phyloP scores from a whole-genome alignment of 2,113 vertebrate species.

The Lophotis ruficrista region DNA sequence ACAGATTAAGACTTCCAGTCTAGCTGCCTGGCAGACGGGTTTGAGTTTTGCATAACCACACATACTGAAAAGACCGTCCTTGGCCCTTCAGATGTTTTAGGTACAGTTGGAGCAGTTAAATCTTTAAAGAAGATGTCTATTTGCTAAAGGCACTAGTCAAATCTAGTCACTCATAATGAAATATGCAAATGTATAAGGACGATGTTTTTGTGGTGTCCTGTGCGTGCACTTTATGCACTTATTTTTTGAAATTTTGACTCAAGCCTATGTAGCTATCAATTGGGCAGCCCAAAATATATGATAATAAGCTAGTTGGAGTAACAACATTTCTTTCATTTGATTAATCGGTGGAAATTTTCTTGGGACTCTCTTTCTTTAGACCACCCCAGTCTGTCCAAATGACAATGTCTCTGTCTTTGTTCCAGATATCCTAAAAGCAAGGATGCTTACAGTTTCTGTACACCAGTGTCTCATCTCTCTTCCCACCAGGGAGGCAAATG shows the following conservation, averaged over 20 bases:
- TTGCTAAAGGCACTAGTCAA: not conserved
- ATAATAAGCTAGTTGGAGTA: not conserved
- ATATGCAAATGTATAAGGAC: not conserved
- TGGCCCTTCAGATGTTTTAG: not conserved
- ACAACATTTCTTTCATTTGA: not conserved
- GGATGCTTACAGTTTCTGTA: not conserved
- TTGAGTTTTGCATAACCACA: not conserved
- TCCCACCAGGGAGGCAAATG: not conserved
- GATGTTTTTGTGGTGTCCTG: not conserved
- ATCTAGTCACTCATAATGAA: not conserved
- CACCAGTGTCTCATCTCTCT: not conserved
- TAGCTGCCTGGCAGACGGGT: not conserved
- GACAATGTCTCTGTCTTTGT: not conserved
- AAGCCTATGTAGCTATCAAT: not conserved
- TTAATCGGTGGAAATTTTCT: not conserved
- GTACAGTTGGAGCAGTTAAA: not conserved
- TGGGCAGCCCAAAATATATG: not conserved
- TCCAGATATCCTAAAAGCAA: not conserved
- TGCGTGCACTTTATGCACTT: rapidly evolving
- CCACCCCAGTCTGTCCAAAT: not conserved
- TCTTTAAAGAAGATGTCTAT: not conserved
- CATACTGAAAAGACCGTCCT: not conserved
- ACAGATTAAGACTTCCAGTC: not conserved
- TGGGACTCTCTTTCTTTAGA: not conserved
- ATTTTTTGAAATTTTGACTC: not conserved